Evolutionary conservation across 2,797 vertebrate genomes (phyloP), one percentile per base, ranked within the genome.

Genomic region (Ptychobarbus kaznakovi): DNA sequence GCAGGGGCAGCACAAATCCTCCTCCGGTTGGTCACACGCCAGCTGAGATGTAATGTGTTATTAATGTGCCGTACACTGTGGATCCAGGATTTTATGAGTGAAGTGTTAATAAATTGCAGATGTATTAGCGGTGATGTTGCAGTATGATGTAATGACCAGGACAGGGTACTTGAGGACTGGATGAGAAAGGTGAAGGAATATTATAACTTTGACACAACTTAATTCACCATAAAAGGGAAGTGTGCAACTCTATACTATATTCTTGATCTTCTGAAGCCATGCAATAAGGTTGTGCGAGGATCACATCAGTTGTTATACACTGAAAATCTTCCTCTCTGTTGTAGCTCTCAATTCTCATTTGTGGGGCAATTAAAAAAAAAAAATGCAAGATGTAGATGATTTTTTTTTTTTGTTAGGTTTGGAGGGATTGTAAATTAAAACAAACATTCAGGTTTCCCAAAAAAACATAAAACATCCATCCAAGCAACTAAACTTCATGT

Each of bases 1-100:
- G 49, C 49, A 70, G 66, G 70, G 56, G 69, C 73, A 68, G 83
- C 81, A 75, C 81, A 81, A 79, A 89, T 70, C 82, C 90, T 80
- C 86, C 75, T 76, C 73, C 25, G 66, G 15, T 79, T 89, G 90
- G 89, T 88, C 79, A 66, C 40, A 12, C 25, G 86, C 89, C 90
- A 90, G 87, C 61, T 82, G 44, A 25, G 81, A 86, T 81, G 74
- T 89, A 90, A 89, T 88, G 56, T 72, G 51, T 88, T 86, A 89
- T 91, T 90, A 91, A 91, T 86, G 87, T 75, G 16, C 44, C 74
- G 73, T 83, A 75, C 86, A 75, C 78, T 46, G 63, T 65, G 86
- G 72, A 35, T 65, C 79, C 77, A 80, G 69, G 46, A 75, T 84
- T 89, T 89, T 89, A 88, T 84, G 83, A 87, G 82, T 70, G 58